These are phyloP conservation scores for Carabus problematicus DNA, from an alignment of 2,888 invertebrate species.

Conservation along the genomic window DNA sequence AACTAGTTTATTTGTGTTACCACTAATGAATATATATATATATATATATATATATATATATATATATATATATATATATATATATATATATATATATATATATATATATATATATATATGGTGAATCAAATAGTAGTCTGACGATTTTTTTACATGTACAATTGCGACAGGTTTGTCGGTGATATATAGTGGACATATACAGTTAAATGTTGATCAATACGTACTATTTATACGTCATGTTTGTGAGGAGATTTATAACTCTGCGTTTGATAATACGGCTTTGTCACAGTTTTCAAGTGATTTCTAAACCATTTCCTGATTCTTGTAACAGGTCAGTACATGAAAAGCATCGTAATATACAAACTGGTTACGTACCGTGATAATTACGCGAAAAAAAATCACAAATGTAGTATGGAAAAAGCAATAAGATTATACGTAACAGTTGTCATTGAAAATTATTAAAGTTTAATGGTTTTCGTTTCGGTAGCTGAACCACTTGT, in stretches of 20 bases:
- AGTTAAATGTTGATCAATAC: conserved; percentile 4
- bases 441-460: no score
- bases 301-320: conserved; percentile 38
- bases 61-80: no score
- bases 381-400: no score
- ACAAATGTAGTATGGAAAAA: no score
- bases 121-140: neutral
- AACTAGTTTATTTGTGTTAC: no score
- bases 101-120: no score
- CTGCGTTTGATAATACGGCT: neutral
- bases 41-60: no score
- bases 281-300: conserved; percentile 39
- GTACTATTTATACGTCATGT: conserved; percentile 1
- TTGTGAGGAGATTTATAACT: conserved; percentile 2
- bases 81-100: no score
- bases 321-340: conserved; percentile 6
- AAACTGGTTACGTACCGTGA: neutral
- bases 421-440: no score
- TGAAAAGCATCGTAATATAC: conserved; percentile 10
- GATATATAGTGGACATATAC: conserved; percentile 11
- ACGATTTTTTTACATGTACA: neutral
- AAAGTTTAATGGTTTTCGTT: no score
- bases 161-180: neutral
- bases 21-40: no score
- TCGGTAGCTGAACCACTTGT: no score